Evolutionary conservation across 2,888 invertebrate genomes (phyloP), one percentile per base, ranked within the genome.

Genomic region (Clistopyga incitator): DNA sequence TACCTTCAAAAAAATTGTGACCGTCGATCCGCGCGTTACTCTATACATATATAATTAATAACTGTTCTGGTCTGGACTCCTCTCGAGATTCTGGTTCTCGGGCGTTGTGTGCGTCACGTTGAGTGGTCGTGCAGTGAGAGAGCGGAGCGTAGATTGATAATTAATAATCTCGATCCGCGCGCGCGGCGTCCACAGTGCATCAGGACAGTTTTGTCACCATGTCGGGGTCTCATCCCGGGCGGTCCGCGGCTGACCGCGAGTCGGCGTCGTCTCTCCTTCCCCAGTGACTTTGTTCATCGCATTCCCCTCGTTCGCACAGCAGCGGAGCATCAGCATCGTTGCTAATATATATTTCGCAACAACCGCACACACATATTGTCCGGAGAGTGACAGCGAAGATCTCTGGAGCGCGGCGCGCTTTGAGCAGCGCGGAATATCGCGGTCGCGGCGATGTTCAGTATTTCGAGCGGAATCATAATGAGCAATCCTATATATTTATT

Each of bases 111-210:
- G 79, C 75, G 81, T 81, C 81, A 78, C 74, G 81, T 79, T 79
- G 84, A 77, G 71, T 85, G 65, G 67, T 82, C 78, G 81, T 81
- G 84, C 84, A 64, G 78, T 78, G 80, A 84, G 85, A 85, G 84
- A 75, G 77, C 54, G 79, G 75, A 72, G 84, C 84, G 84, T 86
- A 81, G 87, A 89, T 89, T 86, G 88, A 89, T 90, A 88, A 88
- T 88, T 88, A 86, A 88, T 89, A 88, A 89, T 89, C 87, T 85
- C 81, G 81, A 80, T 78, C 68, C 74, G 84, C 74, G 77, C 74
- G 77, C 3, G 38, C 59, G 70, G 59, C 74, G 79, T 67, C 59
- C 72, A 68, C 74, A 77, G 77, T 71, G 74, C 72, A 80, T 68
- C 77, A 76, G 47, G 67, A 68, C 68, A 77, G 77, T 80, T 80